These are phyloP conservation scores for Hycleus phaleratus DNA, from an alignment of 1,140 invertebrate genomes.

Conservation along the genomic window DNA sequence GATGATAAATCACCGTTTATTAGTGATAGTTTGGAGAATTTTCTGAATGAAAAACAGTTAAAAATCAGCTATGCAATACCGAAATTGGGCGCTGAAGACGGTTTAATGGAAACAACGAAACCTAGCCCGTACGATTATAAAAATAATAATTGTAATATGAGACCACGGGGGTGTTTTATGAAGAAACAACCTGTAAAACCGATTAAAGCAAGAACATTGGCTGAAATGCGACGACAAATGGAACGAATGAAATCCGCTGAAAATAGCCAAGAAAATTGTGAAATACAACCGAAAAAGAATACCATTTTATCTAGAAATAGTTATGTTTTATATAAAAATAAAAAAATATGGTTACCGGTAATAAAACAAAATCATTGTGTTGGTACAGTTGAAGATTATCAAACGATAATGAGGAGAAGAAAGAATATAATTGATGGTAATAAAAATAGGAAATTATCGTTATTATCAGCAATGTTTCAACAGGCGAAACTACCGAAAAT, in stretches of 20 bases:
- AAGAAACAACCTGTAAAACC: neutral
- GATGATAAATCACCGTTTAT: conserved; percentile 31
- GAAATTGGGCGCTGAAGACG: conserved; percentile 31
- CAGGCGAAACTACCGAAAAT: neutral
- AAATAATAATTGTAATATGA: too few relatives aligned
- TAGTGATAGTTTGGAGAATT: conserved; percentile 31
- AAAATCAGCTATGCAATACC: conserved; percentile 35
- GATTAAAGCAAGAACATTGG: conserved; percentile 37
- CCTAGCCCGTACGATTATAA: too few relatives aligned
- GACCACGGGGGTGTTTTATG: too few relatives aligned
- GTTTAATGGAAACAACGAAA: conserved; percentile 3
- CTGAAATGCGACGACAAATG: conserved; percentile 36
- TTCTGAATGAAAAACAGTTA: conserved; percentile 28
- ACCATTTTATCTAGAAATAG: conserved; percentile 10
- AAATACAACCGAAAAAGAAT: neutral
- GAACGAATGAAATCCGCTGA: conserved; percentile 21
- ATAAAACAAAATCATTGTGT: conserved; percentile 15
- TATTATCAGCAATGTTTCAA: conserved; percentile 6
- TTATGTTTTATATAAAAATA: conserved; percentile 26
- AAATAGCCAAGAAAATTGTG: conserved; percentile 6
- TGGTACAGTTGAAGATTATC: conserved; percentile 9
- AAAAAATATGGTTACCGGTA: conserved; percentile 23
- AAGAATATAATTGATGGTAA: neutral
- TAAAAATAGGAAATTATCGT: conserved; percentile 20
- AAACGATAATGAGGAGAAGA: neutral